Base-by-base conservation (phyloP, 2,888 invertebrate species). In the Drosophila cyrtoloma region DNA sequence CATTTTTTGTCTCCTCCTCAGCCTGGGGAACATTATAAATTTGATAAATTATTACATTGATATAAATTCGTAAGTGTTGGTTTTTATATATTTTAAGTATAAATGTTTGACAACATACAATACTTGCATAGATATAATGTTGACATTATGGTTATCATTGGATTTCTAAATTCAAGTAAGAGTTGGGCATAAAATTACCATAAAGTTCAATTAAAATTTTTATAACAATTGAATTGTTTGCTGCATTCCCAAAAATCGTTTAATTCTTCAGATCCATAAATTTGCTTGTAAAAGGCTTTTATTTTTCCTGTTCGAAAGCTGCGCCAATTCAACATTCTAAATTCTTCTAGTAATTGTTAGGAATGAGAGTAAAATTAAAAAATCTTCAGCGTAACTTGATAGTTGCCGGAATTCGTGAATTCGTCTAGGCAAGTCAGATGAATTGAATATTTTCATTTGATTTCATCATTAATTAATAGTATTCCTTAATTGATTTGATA, bases 401-500 rank as follows among this genome's bases (percentile, higher is more conserved):
- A 69, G 57, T 42, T 37, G 51, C 39, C 61, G 44, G 62, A 77
- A 58, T 67, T 77, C 44, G 28, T 33, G 60, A 77, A 58, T 67
- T 63, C 50, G 14, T 37, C 57, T 44, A 30, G 47, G 58, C 22
- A 52, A 52, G 59, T 56, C 50, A 19, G 44, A 65, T 66, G 69
- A 79, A 79, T 79, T 69, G 79, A 82, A 81, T 79, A 79, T 78
- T 63, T 79, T 79, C 79, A 78, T 78, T 79, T 81, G 79, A 79
- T 81, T 79, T 79, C 69, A 74, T 63, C 79, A 81, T 71, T 81
- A 81, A 81, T 81, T 83, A 71, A 82, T 65, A 68, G 71, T 63
- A 33, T 57, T 60, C 58, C 44, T 82, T 79, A 82, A 82, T 80
- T 80, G 80, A 84, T 81, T 81, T 80, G 81, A 77, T 81, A 77